Conservation (phyloP, 2,113 vertebrate genomes). For the Ovis canadensis region DNA sequence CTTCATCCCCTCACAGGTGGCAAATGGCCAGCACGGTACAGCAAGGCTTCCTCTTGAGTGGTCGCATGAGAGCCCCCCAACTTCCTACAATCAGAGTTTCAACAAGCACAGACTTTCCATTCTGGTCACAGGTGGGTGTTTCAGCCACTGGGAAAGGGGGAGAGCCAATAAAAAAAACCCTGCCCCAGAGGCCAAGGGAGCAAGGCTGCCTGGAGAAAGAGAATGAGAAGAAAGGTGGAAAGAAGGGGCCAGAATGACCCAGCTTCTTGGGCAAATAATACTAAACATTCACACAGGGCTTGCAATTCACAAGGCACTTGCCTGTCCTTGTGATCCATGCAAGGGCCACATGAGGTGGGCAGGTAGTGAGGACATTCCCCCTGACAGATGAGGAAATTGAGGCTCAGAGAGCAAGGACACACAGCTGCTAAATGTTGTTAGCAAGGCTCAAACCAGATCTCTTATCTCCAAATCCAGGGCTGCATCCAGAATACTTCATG, state of each 20-base stretch:
- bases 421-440: neutral
- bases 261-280: neutral
- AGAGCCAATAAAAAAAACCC: neutral
- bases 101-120: neutral
- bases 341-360: neutral
- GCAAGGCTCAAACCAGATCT: neutral
- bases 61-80: fast-evolving
- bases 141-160: neutral
- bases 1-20: neutral
- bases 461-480: neutral
- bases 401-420: neutral
- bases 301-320: neutral
- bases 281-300: neutral
- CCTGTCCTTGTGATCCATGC: neutral
- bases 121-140: neutral
- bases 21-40: neutral
- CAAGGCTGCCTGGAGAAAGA: neutral
- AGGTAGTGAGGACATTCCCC: neutral
- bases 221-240: neutral
- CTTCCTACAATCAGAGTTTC: neutral
- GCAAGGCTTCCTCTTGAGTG: neutral
- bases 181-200: neutral
- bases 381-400: neutral
- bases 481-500: neutral
- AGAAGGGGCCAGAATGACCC: neutral